A percentile compares a stretch with the other conserved stretches of the same genome.
phyloP scores from a whole-genome alignment of 2,797 vertebrate species.

The Myiotriccus ornatus region DNA sequence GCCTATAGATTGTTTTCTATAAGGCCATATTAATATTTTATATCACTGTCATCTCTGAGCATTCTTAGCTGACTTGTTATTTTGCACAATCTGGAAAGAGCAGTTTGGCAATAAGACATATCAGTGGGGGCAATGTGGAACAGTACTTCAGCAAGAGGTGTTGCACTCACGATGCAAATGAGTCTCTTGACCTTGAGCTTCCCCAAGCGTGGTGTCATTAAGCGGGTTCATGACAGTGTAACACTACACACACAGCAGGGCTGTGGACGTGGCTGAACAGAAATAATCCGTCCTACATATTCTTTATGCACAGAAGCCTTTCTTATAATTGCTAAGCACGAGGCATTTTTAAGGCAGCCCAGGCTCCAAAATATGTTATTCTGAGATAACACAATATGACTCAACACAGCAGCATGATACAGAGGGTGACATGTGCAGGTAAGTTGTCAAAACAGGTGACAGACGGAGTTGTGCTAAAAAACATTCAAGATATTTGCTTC shows the following conservation, averaged over 20 bases:
- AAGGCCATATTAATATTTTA: slow-evolving; percentile 55
- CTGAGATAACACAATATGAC: slow-evolving; percentile 47
- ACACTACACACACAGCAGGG: background rate
- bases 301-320: background rate
- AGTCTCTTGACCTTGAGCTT: slow-evolving; percentile 57
- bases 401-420: slow-evolving; percentile 20
- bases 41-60: slow-evolving; percentile 14
- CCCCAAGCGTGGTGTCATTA: background rate
- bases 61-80: slow-evolving; percentile 4
- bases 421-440: slow-evolving; percentile 54
- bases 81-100: background rate
- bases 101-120: background rate
- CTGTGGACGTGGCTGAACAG: background rate
- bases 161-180: background rate
- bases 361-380: slow-evolving; percentile 22
- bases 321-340: background rate
- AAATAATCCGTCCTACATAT: background rate
- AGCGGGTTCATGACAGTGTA: background rate
- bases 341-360: slow-evolving; percentile 12
- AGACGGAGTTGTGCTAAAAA: slow-evolving; percentile 59
- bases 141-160: background rate
- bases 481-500: slow-evolving; percentile 50
- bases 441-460: slow-evolving; percentile 61
- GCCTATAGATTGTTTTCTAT: slow-evolving; percentile 13
- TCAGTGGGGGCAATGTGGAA: slow-evolving; percentile 16